These are phyloP conservation scores for Drosophila neotestacea DNA, from an alignment of 2,888 invertebrate species.

Conservation along the genomic window DNA sequence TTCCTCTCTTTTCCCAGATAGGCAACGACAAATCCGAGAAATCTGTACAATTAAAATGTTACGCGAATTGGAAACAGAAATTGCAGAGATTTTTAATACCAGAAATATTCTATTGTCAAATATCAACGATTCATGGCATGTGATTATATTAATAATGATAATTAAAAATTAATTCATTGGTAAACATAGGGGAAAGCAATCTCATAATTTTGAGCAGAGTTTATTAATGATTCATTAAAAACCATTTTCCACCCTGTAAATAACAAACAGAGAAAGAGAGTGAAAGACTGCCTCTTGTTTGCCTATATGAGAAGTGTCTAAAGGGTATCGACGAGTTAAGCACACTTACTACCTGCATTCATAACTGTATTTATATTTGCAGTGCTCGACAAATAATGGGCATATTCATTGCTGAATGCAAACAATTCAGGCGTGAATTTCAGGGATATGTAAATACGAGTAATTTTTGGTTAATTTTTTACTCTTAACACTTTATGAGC, in stretches of 20 bases:
- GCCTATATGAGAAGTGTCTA: not conserved
- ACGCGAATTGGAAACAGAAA: conserved; percentile 12
- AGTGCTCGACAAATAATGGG: conserved; percentile 37
- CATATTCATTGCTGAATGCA: conserved; percentile 23
- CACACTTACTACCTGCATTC: not conserved
- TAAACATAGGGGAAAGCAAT: conserved; percentile 14
- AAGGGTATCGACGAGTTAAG: conserved; percentile 11
- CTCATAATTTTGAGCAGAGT: not conserved
- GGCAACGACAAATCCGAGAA: conserved; percentile 15
- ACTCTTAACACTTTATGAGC: conserved; percentile 1
- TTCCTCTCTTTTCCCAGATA: not conserved
- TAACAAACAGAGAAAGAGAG: not conserved
- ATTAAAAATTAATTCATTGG: conserved; percentile 56
- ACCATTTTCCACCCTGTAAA: conserved; percentile 2
- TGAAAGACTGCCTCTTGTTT: not conserved
- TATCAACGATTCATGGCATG: conserved; percentile 17
- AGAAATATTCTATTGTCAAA: conserved; percentile 30
- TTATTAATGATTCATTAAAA: conserved; percentile 30
- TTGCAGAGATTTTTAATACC: conserved; percentile 17
- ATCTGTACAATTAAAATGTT: conserved; percentile 29
- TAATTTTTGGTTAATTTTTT: conserved; percentile 37
- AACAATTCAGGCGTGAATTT: conserved; percentile 35
- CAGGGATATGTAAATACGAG: conserved; percentile 40
- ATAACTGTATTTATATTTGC: conserved; percentile 19
- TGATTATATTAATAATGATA: conserved; percentile 33